Conservation (phyloP, 1,140 invertebrate species). For the Probaryconus sp. region DNA sequence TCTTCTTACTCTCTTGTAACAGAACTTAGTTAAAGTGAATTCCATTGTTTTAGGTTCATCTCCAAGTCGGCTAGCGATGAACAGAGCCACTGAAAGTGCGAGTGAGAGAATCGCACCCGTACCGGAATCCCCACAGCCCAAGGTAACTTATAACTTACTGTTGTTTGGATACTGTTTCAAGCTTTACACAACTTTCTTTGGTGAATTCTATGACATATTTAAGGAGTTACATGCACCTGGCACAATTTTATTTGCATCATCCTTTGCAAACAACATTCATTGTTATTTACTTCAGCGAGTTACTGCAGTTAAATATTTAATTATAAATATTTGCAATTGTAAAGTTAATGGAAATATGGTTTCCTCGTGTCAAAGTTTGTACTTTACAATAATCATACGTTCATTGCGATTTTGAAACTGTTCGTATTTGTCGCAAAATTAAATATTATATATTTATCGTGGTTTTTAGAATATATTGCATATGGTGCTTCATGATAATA, state of each 20-base stretch:
- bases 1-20: conserved; percentile 25
- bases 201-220: conserved; percentile 45
- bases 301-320: too few species aligned
- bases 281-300: too few species aligned
- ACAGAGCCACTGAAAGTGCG: conserved; percentile 77
- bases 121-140: conserved; percentile 78
- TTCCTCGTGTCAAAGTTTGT: too few species aligned
- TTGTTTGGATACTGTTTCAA: conserved; percentile 54
- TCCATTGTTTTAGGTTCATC: conserved; percentile 78
- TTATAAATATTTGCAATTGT: too few species aligned
- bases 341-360: too few species aligned
- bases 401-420: too few species aligned
- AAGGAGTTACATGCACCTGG: conserved; percentile 55
- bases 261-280: too few species aligned
- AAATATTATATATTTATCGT: too few species aligned
- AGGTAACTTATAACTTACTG: conserved; percentile 75
- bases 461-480: too few species aligned
- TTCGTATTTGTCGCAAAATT: too few species aligned
- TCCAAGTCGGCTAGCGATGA: conserved; percentile 76
- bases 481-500: too few species aligned
- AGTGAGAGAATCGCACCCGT: conserved; percentile 76
- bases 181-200: conserved; percentile 63
- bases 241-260: neutral
- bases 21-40: conserved; percentile 24
- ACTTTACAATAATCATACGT: too few species aligned